Conservation (phyloP, 1,140 invertebrate species). For the Zaprionus ghesquierei region DNA sequence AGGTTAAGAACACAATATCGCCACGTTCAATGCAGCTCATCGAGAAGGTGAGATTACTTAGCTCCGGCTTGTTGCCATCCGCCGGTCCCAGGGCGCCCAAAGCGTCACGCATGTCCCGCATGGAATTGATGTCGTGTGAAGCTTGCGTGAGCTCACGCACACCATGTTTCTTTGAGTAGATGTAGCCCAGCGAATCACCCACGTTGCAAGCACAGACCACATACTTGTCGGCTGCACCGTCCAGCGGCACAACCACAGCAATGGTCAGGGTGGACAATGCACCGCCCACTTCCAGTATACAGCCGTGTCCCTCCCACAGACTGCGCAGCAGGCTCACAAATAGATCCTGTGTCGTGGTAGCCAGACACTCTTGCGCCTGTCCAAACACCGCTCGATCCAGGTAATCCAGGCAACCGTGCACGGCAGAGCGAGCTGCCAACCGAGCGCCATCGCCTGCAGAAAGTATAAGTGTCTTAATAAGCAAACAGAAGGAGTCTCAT, state of each 20-base stretch:
- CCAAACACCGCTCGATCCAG: conserved; percentile 90
- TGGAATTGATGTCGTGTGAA: conserved; percentile 94
- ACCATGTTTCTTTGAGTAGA: conserved; percentile 91
- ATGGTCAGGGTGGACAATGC: conserved; percentile 94
- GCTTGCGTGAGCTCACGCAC: conserved; percentile 90
- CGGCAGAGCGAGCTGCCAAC: conserved; percentile 93
- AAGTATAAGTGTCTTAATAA: not conserved
- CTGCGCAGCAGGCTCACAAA: conserved; percentile 91
- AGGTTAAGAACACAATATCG: conserved; percentile 95
- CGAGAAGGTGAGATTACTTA: conserved; percentile 95
- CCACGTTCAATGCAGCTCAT: conserved; percentile 92
- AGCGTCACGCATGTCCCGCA: conserved; percentile 96
- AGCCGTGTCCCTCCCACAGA: conserved; percentile 93
- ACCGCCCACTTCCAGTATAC: conserved; percentile 93
- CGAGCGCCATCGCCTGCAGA: conserved; percentile 89
- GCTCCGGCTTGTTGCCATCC: conserved; percentile 93
- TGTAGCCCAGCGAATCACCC: conserved; percentile 94
- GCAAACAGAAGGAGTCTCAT: not conserved
- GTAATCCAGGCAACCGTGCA: conserved; percentile 94
- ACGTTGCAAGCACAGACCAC: conserved; percentile 96
- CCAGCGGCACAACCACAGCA: conserved; percentile 88
- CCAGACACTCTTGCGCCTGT: conserved; percentile 60
- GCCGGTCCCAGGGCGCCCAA: conserved; percentile 95
- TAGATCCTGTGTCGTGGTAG: conserved; percentile 85
- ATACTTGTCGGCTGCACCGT: conserved; percentile 84